A percentile compares a stretch with the other conserved stretches of the same genome.
phyloP scores from a whole-genome alignment of 2,888 invertebrate species.

The Maniola hyperantus region DNA sequence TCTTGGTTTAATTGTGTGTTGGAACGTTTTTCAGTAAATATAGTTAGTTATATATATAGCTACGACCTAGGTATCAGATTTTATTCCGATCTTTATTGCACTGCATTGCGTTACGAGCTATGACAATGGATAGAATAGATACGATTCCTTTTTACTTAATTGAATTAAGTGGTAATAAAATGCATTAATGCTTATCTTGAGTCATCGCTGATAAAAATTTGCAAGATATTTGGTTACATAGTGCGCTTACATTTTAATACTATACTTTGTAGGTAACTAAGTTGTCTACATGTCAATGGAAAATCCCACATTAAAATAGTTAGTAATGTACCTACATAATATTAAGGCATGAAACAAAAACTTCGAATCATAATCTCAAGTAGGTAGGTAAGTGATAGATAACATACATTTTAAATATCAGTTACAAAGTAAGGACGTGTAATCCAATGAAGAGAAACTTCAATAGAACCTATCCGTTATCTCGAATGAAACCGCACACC shows the following conservation, averaged over 20 bases:
- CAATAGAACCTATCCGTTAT: slow-evolving; percentile 43
- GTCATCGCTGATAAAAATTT: not conserved
- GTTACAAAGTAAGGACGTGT: slow-evolving; percentile 39
- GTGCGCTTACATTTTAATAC: not conserved
- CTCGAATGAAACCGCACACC: slow-evolving; percentile 74
- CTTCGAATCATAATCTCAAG: slow-evolving; percentile 22
- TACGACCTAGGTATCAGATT: not conserved
- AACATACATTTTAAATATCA: slow-evolving; percentile 35
- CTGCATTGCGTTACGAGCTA: not conserved
- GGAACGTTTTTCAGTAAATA: too few relatives aligned
- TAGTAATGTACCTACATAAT: too few relatives aligned
- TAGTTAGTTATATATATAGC: not conserved
- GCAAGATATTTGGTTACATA: not conserved
- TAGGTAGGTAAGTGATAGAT: slow-evolving; percentile 25
- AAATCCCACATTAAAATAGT: not conserved
- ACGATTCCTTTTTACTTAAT: not conserved
- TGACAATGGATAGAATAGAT: not conserved
- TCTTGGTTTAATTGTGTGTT: too few relatives aligned
- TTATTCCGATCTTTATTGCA: not conserved
- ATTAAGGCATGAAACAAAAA: too few relatives aligned
- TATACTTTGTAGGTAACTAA: not conserved
- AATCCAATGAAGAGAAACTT: slow-evolving; percentile 40
- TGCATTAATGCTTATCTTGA: slow-evolving; percentile 12
- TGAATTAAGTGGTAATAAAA: slow-evolving; percentile 16
- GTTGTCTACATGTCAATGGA: not conserved